Percentiles rank a stretch among this genome's conserved stretches.
Evolutionary conservation across 2,888 invertebrate species (phyloP).

Genomic region (Amphimallon solstitiale): DNA sequence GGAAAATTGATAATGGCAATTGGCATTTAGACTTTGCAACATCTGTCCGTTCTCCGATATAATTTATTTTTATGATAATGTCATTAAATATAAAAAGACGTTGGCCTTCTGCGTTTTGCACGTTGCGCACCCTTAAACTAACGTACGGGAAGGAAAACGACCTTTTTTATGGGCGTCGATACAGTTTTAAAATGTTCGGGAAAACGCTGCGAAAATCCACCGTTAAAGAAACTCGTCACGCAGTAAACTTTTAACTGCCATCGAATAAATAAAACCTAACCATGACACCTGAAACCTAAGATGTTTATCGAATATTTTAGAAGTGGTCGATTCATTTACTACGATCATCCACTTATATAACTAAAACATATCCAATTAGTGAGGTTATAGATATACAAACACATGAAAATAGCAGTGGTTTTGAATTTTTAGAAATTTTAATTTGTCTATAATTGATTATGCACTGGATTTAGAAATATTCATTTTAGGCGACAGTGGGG

Average conservation of each 20-base stretch:
- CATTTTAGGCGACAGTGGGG: too few species aligned
- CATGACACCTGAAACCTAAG: constrained; percentile 40
- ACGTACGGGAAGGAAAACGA: constrained; percentile 30
- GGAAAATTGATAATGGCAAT: too few species aligned
- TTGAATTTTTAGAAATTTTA: too few species aligned
- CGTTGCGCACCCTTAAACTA: neutral
- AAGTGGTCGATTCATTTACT: constrained; percentile 16
- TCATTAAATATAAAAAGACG: constrained; percentile 38
- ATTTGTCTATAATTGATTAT: too few species aligned
- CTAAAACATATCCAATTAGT: too few species aligned
- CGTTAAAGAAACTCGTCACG: constrained; percentile 42
- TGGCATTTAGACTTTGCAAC: constrained; percentile 21
- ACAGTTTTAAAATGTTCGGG: constrained; percentile 41
- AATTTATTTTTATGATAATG: constrained; percentile 43
- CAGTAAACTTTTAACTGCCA: constrained; percentile 43
- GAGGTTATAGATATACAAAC: too few species aligned
- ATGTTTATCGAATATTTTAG: constrained; percentile 43
- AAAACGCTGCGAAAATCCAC: constrained; percentile 40
- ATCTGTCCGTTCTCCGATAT: constrained; percentile 20
- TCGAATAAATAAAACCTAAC: constrained; percentile 38
- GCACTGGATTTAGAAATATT: too few species aligned
- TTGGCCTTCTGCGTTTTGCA: constrained; percentile 7
- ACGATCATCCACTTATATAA: constrained; percentile 20
- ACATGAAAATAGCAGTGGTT: too few species aligned
- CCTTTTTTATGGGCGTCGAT: constrained; percentile 40